These are phyloP conservation scores for Ictidomys tridecemlineatus DNA, from an alignment of 2,113 vertebrate genomes.

Conservation along the genomic window DNA sequence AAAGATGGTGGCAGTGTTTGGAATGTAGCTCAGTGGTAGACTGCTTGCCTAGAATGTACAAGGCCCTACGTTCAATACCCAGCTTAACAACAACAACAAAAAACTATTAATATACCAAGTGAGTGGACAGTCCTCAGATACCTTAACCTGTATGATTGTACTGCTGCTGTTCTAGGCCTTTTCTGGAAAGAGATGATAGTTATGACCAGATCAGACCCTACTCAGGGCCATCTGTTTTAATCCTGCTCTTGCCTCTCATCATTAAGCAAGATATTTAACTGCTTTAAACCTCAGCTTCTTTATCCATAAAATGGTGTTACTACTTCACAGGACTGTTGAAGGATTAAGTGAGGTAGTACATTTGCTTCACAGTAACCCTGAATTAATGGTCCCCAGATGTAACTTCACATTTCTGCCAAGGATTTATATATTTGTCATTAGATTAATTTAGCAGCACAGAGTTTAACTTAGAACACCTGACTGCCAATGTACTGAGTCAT, in stretches of 20 bases:
- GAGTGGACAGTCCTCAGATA: neutral
- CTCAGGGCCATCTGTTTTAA: neutral
- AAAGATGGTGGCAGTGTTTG: neutral
- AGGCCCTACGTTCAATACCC: too few species aligned
- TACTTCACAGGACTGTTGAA: neutral
- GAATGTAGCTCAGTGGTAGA: too few species aligned
- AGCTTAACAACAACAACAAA: too few species aligned
- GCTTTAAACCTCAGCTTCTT: conserved; percentile 29
- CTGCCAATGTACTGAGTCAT: neutral
- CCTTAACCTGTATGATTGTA: neutral
- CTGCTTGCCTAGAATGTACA: too few species aligned
- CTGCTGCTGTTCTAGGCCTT: neutral
- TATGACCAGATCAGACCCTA: neutral
- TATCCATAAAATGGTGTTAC: conserved; percentile 34
- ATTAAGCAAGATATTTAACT: neutral
- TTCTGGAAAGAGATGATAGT: neutral
- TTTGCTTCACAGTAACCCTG: neutral
- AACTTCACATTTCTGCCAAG: conserved; percentile 14
- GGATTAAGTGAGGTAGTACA: conserved; percentile 19
- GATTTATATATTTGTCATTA: neutral
- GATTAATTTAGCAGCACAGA: neutral
- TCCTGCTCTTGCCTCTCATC: neutral
- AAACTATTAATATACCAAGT: neutral
- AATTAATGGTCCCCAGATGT: conserved; percentile 5
- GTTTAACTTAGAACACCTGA: conserved; percentile 46